Conservation (phyloP, 2,888 invertebrate species). For the Calameuta pallipes region DNA sequence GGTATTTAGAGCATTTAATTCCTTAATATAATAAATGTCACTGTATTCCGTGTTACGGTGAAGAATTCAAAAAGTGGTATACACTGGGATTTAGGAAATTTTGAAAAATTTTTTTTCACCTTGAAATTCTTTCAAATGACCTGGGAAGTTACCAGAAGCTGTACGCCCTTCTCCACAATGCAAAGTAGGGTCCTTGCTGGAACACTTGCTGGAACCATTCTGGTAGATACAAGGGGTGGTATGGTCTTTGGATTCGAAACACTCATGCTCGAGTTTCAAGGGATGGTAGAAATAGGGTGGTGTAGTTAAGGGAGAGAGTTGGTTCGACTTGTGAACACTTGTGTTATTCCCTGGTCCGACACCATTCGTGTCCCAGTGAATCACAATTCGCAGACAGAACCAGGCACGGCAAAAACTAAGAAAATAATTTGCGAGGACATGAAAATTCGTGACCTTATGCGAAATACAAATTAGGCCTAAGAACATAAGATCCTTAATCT, state of each 20-base stretch:
- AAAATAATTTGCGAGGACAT: not conserved
- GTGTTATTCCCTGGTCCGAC: slow-evolving; percentile 59
- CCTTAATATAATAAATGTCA: not conserved
- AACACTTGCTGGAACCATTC: slow-evolving; percentile 44
- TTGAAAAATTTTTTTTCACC: not conserved
- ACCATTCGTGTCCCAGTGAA: slow-evolving; percentile 51
- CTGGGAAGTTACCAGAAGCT: not conserved
- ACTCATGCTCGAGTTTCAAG: slow-evolving; percentile 44
- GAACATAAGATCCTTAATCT: not conserved
- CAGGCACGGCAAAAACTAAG: not conserved
- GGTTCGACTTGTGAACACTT: slow-evolving; percentile 62
- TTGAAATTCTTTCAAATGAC: not conserved
- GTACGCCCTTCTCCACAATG: not conserved
- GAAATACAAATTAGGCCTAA: not conserved
- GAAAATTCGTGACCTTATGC: not conserved
- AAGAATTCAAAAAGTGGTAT: not conserved
- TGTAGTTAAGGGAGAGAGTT: slow-evolving; percentile 34
- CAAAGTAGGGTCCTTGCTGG: not conserved
- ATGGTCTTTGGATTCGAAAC: slow-evolving; percentile 20
- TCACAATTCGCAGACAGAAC: slow-evolving; percentile 34
- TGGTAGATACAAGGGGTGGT: not conserved
- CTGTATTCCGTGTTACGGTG: not conserved
- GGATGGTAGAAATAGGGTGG: not conserved
- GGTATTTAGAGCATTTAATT: not conserved
- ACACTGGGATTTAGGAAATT: not conserved